A percentile compares a stretch with the other conserved stretches of the same genome.
Evolutionary conservation across 2,797 vertebrate species (phyloP).

Genomic region (Neoniphon sammara): DNA sequence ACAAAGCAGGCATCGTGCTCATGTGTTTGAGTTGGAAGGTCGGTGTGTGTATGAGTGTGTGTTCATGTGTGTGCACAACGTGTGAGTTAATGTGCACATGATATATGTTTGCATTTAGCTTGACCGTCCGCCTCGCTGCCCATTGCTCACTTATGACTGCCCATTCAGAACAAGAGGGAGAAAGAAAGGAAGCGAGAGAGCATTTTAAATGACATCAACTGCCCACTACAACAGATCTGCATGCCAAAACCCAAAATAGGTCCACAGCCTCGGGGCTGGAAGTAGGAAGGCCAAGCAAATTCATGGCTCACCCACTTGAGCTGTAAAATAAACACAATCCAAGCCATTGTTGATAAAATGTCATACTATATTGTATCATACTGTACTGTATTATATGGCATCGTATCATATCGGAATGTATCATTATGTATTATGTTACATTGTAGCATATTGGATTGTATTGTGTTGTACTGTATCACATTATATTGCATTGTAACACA

Average conservation of each 20-base stretch:
- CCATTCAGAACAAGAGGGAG: slow-evolving; percentile 48
- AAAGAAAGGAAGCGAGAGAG: slow-evolving; percentile 2
- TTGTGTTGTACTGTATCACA: too few relatives aligned
- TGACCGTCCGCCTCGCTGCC: slow-evolving; percentile 35
- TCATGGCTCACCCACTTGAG: slow-evolving; percentile 6
- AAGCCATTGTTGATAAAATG: not conserved
- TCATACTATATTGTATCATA: not conserved
- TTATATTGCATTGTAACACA: too few relatives aligned
- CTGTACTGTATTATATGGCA: not conserved
- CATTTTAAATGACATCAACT: slow-evolving; percentile 41
- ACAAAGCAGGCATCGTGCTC: too few relatives aligned
- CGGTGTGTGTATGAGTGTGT: not conserved
- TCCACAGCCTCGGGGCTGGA: slow-evolving; percentile 29
- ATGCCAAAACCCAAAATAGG: slow-evolving; percentile 43
- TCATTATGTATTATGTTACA: too few relatives aligned
- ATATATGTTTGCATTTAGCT: slow-evolving; percentile 38
- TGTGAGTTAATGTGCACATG: slow-evolving; percentile 24
- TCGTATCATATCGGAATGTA: too few relatives aligned
- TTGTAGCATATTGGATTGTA: too few relatives aligned
- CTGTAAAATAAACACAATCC: slow-evolving; percentile 12
- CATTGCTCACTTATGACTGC: slow-evolving; percentile 47
- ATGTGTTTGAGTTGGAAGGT: not conserved
- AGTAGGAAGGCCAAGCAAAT: slow-evolving; percentile 27
- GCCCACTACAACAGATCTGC: slow-evolving; percentile 35
- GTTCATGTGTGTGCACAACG: not conserved